These are phyloP conservation scores for Lerema accius DNA, from an alignment of 1,140 invertebrate species.

Conservation along the genomic window DNA sequence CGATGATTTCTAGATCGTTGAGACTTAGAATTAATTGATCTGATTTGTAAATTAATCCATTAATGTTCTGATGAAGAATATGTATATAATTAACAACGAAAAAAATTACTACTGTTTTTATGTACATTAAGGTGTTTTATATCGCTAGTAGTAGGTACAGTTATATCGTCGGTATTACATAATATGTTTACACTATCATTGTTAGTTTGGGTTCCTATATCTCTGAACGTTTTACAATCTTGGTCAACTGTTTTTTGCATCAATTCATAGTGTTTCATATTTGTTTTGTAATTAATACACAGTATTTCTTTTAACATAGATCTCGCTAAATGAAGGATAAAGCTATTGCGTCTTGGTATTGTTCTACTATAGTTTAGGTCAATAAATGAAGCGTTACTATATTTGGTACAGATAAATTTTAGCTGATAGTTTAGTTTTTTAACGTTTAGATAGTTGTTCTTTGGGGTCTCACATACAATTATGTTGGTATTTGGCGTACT, in stretches of 20 bases:
- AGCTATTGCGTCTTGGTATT: neutral
- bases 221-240: no score
- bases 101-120: neutral
- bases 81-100: conserved; percentile 33
- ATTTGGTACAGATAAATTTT: conserved; percentile 1
- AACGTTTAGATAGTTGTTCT: neutral
- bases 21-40: conserved; percentile 20
- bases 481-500: neutral
- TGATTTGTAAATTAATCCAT: conserved; percentile 33
- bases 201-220: no score
- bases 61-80: conserved; percentile 37
- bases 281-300: neutral
- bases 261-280: no score
- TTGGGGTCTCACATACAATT: neutral
- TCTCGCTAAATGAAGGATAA: neutral
- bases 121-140: no score
- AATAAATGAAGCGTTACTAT: neutral
- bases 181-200: no score
- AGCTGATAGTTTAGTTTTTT: conserved; percentile 10
- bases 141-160: no score
- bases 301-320: conserved; percentile 5
- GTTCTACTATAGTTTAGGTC: neutral
- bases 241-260: no score
- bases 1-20: conserved; percentile 18
- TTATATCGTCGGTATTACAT: no score